Evolutionary conservation across 2,113 vertebrate species (phyloP).

Genomic region (Microtus montanus): DNA sequence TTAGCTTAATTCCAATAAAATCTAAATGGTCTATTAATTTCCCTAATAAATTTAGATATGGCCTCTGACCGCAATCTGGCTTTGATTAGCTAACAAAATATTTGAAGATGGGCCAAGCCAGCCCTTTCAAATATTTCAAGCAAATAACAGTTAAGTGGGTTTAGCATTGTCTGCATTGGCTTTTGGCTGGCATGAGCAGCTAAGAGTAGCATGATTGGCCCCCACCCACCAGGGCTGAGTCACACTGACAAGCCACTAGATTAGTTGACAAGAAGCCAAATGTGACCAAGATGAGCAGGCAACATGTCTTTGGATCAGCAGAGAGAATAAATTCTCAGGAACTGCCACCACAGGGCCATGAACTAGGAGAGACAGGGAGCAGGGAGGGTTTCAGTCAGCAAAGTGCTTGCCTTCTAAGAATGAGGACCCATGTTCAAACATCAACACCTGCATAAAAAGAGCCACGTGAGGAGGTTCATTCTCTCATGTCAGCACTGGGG

Average conservation of each 20-base stretch:
- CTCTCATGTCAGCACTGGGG: background rate
- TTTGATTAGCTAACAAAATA: slow-evolving; percentile 87
- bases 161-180: slow-evolving; percentile 58
- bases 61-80: slow-evolving; percentile 86
- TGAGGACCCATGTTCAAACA: background rate
- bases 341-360: too few relatives aligned
- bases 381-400: too few relatives aligned
- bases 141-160: slow-evolving; percentile 73
- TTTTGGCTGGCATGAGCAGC: background rate
- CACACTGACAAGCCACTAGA: background rate
- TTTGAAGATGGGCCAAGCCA: slow-evolving; percentile 82
- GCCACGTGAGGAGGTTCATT: background rate
- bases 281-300: background rate
- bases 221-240: background rate
- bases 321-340: background rate
- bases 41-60: slow-evolving; percentile 90
- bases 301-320: background rate
- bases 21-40: slow-evolving; percentile 89
- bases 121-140: slow-evolving; percentile 80
- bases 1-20: slow-evolving; percentile 87
- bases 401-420: background rate
- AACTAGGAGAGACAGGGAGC: background rate
- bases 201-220: slow-evolving; percentile 43
- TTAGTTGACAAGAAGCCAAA: background rate
- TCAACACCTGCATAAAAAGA: background rate